These are phyloP conservation scores for Oreochromis aureus DNA, from an alignment of 2,113 vertebrate species.

Conservation along the genomic window DNA sequence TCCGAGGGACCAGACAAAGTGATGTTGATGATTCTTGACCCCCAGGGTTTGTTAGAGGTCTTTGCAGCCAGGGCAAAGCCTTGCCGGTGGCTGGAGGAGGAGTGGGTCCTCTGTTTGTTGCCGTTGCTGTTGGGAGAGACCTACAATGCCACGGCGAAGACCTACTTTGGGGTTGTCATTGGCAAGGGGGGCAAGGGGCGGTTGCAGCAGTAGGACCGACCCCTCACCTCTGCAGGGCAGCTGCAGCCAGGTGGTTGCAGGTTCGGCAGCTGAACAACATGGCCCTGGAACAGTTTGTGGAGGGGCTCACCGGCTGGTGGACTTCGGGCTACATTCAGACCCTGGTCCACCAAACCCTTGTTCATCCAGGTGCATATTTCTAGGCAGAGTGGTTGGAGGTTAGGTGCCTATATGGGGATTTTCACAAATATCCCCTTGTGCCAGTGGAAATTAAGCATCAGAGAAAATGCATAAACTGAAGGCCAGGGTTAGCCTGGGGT, in stretches of 20 bases:
- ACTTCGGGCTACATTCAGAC: not conserved
- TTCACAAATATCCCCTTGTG: not conserved
- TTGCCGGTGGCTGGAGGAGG: not conserved
- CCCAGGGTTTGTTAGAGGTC: not conserved
- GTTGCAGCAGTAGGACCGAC: not conserved
- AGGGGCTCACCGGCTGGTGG: not conserved
- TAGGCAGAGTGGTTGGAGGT: not conserved
- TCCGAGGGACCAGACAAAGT: not conserved
- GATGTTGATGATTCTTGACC: not conserved
- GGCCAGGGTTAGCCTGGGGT: not conserved
- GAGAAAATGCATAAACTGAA: not conserved
- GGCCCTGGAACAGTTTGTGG: not conserved
- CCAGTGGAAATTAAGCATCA: not conserved
- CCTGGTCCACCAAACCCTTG: not conserved
- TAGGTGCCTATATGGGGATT: not conserved
- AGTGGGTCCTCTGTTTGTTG: not conserved
- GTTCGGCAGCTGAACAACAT: not conserved
- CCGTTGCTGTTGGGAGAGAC: not conserved
- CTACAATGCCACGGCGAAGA: rapidly evolving
- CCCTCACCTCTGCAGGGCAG: rapidly evolving
- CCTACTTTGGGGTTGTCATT: not conserved
- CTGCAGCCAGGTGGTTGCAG: not conserved
- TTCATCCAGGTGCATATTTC: not conserved
- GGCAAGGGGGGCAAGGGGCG: not conserved
- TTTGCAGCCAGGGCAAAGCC: not conserved